Evolutionary conservation across 2,797 vertebrate genomes (phyloP).

Genomic region (Lepilemur ruficaudatus): DNA sequence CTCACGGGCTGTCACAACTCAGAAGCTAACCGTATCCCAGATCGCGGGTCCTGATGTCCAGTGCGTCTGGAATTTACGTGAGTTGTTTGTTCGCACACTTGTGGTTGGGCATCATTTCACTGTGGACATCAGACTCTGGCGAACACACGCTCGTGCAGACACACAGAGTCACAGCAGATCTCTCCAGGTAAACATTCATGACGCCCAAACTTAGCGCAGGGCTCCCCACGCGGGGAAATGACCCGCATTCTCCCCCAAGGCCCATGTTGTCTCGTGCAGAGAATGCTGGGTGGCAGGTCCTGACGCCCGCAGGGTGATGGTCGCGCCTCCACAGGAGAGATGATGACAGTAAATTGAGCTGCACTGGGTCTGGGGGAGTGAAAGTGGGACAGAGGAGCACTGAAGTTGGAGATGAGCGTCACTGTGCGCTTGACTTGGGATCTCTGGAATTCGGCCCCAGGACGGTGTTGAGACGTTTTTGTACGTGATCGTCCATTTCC

Average conservation of each 20-base stretch:
- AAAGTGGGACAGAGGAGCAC: background rate
- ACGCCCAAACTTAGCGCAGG: background rate
- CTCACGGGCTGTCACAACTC: background rate
- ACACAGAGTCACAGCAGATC: background rate
- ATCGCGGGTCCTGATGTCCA: background rate
- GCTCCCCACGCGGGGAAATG: background rate
- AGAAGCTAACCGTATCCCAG: background rate
- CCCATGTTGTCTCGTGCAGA: background rate
- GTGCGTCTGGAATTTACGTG: background rate
- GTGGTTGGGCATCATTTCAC: conserved; percentile 54
- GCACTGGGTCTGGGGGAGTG: background rate
- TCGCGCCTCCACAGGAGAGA: background rate
- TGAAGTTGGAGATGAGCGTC: background rate
- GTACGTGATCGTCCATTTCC: too few species aligned
- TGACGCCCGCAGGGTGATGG: background rate
- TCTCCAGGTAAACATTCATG: conserved; percentile 36
- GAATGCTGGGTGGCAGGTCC: background rate
- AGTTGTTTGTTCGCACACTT: background rate
- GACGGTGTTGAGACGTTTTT: too few species aligned
- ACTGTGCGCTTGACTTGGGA: background rate
- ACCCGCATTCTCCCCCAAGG: background rate
- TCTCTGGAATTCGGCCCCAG: background rate
- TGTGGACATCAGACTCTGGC: background rate
- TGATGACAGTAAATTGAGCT: too few species aligned
- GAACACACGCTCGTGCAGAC: background rate